phyloP scores from a whole-genome alignment of 1,140 invertebrate species.

The Anagrus nilaparvatae region DNA sequence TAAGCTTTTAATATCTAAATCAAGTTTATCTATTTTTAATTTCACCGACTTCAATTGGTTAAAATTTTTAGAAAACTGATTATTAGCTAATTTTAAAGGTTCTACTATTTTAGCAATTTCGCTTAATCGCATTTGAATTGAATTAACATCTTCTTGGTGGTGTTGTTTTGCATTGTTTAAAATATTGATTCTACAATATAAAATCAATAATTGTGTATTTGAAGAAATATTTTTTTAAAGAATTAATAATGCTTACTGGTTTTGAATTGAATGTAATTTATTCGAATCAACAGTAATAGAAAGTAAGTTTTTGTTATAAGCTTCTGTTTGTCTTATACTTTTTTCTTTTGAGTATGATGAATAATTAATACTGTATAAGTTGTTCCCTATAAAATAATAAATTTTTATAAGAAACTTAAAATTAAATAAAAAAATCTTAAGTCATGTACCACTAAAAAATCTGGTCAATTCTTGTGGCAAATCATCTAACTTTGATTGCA shows the following conservation, averaged over 20 bases:
- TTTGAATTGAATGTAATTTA: slow-evolving; percentile 23
- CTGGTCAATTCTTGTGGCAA: slow-evolving; percentile 50
- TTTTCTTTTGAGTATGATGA: slow-evolving; percentile 46
- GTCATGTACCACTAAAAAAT: slow-evolving; percentile 67
- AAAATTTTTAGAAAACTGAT: too few relatives aligned
- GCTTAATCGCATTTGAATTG: too few relatives aligned
- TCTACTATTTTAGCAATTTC: too few relatives aligned
- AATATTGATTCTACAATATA: too few relatives aligned
- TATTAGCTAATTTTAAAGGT: too few relatives aligned
- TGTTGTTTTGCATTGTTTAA: too few relatives aligned
- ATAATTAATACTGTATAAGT: slow-evolving; percentile 36
- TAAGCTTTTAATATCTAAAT: slow-evolving; percentile 20
- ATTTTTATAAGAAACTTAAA: neutral
- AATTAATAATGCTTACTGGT: slow-evolving; percentile 30
- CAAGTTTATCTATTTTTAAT: slow-evolving; percentile 25
- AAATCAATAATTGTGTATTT: too few relatives aligned
- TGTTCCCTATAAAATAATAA: slow-evolving; percentile 35
- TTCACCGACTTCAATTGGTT: too few relatives aligned
- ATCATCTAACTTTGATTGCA: slow-evolving; percentile 49
- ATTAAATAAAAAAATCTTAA: too few relatives aligned
- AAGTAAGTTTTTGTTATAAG: slow-evolving; percentile 21
- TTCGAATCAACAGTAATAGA: slow-evolving; percentile 29
- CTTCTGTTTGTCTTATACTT: slow-evolving; percentile 28
- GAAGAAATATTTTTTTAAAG: too few relatives aligned
- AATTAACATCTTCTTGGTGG: too few relatives aligned